Conservation (phyloP, 2,797 vertebrate genomes). For the Gallinago solitaria region DNA sequence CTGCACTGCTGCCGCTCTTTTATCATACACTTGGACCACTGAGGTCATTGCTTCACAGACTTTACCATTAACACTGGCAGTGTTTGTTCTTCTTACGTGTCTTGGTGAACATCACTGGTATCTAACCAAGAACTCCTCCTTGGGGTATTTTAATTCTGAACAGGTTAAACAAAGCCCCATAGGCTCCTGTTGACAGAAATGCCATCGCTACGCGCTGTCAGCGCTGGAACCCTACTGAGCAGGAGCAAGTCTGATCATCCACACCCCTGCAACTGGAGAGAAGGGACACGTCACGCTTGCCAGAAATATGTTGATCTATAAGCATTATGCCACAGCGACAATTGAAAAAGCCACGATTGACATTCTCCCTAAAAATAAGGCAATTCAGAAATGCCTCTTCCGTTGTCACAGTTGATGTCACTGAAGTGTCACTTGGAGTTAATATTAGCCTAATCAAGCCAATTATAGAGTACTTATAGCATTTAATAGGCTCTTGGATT, state of each 20-base stretch:
- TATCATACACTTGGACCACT: background rate
- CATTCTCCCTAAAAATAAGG: slow-evolving; percentile 74
- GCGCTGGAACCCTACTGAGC: background rate
- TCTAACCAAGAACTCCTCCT: background rate
- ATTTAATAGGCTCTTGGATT: slow-evolving; percentile 62
- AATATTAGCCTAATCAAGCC: slow-evolving; percentile 76
- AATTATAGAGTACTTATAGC: slow-evolving; percentile 70
- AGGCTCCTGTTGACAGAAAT: background rate
- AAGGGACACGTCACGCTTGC: background rate
- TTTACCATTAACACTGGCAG: background rate
- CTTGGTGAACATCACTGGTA: background rate
- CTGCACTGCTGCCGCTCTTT: background rate
- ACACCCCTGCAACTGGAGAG: background rate
- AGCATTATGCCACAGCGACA: background rate
- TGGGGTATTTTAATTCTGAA: background rate
- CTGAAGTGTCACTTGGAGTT: slow-evolving; percentile 65
- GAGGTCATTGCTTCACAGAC: background rate
- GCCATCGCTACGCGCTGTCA: background rate
- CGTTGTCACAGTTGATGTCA: slow-evolving; percentile 68
- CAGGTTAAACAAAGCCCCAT: background rate
- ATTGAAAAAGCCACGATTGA: slow-evolving; percentile 45
- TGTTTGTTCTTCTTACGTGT: background rate
- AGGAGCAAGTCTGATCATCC: background rate
- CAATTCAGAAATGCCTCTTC: slow-evolving; percentile 69
- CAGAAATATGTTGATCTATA: background rate